Evolutionary conservation across 2,888 invertebrate species (phyloP), one percentile per base, ranked within the genome.

Genomic region (Orthosia incerta): DNA sequence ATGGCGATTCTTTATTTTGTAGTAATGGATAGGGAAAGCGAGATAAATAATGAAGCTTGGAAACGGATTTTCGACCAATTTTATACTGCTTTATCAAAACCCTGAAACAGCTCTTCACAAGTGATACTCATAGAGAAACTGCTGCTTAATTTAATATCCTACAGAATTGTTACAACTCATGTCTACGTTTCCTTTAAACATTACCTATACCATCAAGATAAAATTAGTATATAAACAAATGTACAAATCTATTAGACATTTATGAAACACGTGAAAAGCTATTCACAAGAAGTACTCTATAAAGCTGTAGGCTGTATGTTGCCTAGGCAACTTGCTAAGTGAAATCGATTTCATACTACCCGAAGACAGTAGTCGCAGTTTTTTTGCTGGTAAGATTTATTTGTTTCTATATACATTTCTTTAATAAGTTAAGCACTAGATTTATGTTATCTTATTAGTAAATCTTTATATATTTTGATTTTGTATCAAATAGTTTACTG

Each of bases 271-370:
- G 62, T 68, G 46, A 61, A 72, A 45, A 51, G 1, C 50, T 66
- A 31, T 75, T 57, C 45, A 57, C 51, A 62, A 59, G 26, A 59
- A 71, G 70, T 68, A 65, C 46, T 51, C 18, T 48, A 53, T 71
- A 67, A 64, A 66, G 73, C 76, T 79, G 71, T 74, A 63, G 64
- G 67, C 39, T 45, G 55, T 46, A 12, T 61, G 89, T 89, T 89
- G 82, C 84, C 86, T 68, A 71, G 82, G 89, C 65, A 80, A 89
- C 86, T 53, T 39, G 48, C 63, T 46, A 60, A 70, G 85, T 88
- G 11, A 69, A 84, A 89, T 89, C 89, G 87, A 89, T 86, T 39
- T 15, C 46, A 69, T 71, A 15, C 53, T 64, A 51, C 66, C 57
- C 53, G 45, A 76, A 75, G 71, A 48, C 70, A 23, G 61, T 66